These are phyloP conservation scores for Artemia franciscana DNA, from an alignment of 1,140 invertebrate genomes.

Conservation along the genomic window DNA sequence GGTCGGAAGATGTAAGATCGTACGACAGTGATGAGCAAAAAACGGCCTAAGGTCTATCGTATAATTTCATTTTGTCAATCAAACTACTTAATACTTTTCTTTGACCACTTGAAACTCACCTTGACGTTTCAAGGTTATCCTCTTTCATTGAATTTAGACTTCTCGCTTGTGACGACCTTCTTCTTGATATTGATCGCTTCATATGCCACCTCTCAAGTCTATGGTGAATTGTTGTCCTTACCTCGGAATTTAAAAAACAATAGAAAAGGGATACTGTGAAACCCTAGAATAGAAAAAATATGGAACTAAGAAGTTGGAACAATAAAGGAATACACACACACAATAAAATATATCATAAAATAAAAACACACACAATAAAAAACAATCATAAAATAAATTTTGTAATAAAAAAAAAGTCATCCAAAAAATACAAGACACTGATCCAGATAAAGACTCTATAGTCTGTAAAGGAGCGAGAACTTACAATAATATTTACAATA, in stretches of 20 bases:
- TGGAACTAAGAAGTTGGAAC: conserved; percentile 10
- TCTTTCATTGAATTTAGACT: background rate
- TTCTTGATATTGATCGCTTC: background rate
- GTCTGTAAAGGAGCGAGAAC: no score
- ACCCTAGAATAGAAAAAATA: conserved; percentile 30
- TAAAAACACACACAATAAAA: background rate
- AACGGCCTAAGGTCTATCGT: no score
- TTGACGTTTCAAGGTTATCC: background rate
- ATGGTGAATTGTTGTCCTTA: conserved; percentile 55
- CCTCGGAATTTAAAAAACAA: conserved; percentile 78
- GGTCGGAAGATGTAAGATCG: no score
- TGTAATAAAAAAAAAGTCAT: background rate
- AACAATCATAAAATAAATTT: background rate
- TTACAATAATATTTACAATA: no score
- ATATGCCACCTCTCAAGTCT: conserved; percentile 46
- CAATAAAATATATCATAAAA: background rate
- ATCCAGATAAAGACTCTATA: background rate
- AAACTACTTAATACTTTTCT: no score
- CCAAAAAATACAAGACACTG: background rate
- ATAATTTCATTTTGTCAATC: no score
- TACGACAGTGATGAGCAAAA: no score
- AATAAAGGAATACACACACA: conserved; percentile 1
- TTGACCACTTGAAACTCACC: background rate
- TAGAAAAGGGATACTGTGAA: conserved; percentile 65
- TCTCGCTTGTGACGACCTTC: background rate